phyloP scores from a whole-genome alignment of 2,888 invertebrate genomes.

The Arge pagana region DNA sequence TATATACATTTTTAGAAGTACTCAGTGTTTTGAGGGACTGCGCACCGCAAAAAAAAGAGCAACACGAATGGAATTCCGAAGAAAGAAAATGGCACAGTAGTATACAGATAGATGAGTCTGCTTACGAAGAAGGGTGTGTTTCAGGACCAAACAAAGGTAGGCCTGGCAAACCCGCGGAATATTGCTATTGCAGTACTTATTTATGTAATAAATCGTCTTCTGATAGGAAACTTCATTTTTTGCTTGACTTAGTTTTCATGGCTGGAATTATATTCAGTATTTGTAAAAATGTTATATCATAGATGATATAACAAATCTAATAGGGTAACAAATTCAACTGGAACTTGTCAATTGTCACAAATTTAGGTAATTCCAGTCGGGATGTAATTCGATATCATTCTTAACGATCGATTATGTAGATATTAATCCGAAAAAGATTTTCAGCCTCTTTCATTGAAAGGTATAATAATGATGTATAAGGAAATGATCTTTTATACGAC shows the following conservation, averaged over 20 bases:
- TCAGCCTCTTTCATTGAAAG: too few relatives aligned
- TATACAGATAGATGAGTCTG: slow-evolving; percentile 67
- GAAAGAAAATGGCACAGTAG: slow-evolving; percentile 65
- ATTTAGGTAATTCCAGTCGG: too few relatives aligned
- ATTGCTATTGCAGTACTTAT: slow-evolving; percentile 77
- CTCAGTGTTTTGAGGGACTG: slow-evolving; percentile 70
- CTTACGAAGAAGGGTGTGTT: slow-evolving; percentile 74
- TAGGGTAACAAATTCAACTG: too few relatives aligned
- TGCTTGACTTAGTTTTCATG: background rate
- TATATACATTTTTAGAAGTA: slow-evolving; percentile 1
- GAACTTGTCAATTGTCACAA: too few relatives aligned
- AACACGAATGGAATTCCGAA: slow-evolving; percentile 66
- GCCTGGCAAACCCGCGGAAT: slow-evolving; percentile 65
- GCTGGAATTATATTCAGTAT: slow-evolving; percentile 1
- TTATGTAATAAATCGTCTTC: slow-evolving; percentile 68
- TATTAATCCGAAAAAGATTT: too few relatives aligned
- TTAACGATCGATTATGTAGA: too few relatives aligned
- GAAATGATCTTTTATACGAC: too few relatives aligned
- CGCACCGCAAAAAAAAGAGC: slow-evolving; percentile 72
- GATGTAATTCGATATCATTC: too few relatives aligned
- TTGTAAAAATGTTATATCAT: slow-evolving; percentile 1
- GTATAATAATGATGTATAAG: too few relatives aligned
- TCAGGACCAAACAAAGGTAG: slow-evolving; percentile 68
- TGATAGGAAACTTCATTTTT: background rate
- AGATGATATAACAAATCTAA: too few relatives aligned